phyloP scores from a whole-genome alignment of 2,888 invertebrate species.

The Cryptocephalus primarius region DNA sequence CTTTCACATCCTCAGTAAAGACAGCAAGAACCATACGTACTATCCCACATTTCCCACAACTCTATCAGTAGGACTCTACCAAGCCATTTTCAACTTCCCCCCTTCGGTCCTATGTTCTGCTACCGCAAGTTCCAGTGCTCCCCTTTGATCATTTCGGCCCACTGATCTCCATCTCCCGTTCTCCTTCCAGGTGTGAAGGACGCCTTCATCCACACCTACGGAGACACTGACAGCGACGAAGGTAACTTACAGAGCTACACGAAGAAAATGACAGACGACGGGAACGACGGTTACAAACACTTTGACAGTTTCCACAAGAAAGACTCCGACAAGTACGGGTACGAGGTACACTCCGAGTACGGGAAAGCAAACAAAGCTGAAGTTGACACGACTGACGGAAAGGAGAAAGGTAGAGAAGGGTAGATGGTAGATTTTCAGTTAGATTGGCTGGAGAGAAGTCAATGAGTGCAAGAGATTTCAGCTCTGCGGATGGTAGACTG shows the following conservation, averaged over 20 bases:
- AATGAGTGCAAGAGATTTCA: neutral
- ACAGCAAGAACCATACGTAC: no score
- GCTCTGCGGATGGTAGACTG: neutral
- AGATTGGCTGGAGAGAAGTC: neutral
- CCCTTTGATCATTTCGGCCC: no score
- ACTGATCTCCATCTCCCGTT: no score
- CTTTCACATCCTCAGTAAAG: no score
- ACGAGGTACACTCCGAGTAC: slow-evolving; percentile 55
- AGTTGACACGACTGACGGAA: slow-evolving; percentile 36
- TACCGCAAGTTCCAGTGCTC: no score
- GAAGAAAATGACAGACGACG: slow-evolving; percentile 51
- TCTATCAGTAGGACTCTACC: no score
- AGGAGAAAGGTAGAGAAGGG: slow-evolving; percentile 20
- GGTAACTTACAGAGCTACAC: slow-evolving; percentile 51
- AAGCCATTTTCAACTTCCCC: no score
- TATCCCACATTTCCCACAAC: no score
- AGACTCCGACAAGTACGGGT: slow-evolving; percentile 61
- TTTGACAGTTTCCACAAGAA: slow-evolving; percentile 64
- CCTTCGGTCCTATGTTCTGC: no score
- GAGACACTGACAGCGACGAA: slow-evolving; percentile 43
- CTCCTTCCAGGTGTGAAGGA: slow-evolving; percentile 32
- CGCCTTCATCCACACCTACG: slow-evolving; percentile 49
- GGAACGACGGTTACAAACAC: slow-evolving; percentile 61
- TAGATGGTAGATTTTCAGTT: slow-evolving; percentile 6
- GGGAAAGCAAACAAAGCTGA: slow-evolving; percentile 39